Conservation (phyloP, 2,113 vertebrate species). For the Prolemur simus region DNA sequence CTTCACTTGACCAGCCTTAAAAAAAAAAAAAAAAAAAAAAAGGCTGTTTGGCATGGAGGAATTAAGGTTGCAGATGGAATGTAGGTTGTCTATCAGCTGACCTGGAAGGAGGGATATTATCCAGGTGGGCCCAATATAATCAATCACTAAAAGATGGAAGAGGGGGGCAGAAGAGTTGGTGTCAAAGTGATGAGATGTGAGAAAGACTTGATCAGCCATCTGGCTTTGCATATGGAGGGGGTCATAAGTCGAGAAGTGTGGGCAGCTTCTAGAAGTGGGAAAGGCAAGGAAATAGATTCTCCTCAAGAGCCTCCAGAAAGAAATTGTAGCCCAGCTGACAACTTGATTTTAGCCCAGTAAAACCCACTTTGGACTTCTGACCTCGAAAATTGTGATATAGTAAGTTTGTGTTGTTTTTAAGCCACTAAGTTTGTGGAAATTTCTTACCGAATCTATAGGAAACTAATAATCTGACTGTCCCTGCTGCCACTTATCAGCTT, state of each 20-base stretch:
- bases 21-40: too few species aligned
- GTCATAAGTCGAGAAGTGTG: neutral
- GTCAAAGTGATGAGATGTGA: neutral
- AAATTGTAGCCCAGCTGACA: neutral
- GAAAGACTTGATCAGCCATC: neutral
- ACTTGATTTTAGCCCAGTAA: neutral
- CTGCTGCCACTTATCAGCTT: neutral
- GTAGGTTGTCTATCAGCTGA: neutral
- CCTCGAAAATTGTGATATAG: neutral
- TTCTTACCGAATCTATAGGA: neutral
- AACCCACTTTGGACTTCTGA: neutral
- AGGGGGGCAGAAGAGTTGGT: neutral
- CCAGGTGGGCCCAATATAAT: neutral
- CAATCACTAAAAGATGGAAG: neutral
- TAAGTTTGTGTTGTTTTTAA: neutral
- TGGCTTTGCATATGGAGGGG: neutral
- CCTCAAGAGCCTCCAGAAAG: neutral
- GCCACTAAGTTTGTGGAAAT: neutral
- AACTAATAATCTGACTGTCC: neutral
- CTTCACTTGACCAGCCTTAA: too few species aligned
- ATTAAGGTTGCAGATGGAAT: neutral
- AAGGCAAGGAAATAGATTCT: neutral
- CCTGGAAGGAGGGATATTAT: too few species aligned
- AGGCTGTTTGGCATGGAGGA: neutral
- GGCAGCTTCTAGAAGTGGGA: neutral